Evolutionary conservation across 2,888 invertebrate species (phyloP), one percentile per base, ranked within the genome.

Genomic region (Sinohyriopsis cumingii): DNA sequence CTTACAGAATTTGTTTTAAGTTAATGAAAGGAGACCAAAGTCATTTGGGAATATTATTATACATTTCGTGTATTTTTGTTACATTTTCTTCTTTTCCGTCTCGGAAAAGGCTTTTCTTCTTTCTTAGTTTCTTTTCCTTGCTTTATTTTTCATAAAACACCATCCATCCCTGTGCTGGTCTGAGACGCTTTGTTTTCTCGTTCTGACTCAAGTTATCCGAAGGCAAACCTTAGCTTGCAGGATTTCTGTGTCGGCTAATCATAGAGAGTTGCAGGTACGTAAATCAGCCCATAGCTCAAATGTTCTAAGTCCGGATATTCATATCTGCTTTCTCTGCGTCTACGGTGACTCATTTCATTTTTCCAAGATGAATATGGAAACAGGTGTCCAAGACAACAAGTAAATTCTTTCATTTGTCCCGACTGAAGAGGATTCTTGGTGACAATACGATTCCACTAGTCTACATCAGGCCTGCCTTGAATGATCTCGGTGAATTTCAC

Each of bases 161-260:
- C 60, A 60, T 60, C 60, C 60, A 60, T 20, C 60, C 60, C 25
- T 60, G 22, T 19, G 60, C 60, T 19, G 60, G 60, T 6, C 19
- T 9, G 20, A 60, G 60, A 25, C 22, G 60, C 25, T 60, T 60
- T 22, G 60, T 60, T 20, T 60, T 28, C 18, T 3, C 12, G 25
- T 60, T 24, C 20, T 22, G 19, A 24, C 9, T 28, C 24, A n/a
- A 56, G 57, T 4, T n/a, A 56, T 6, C 57, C 57, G 5, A 22
- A 20, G 6, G n/a, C 5, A 20, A 56, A 28, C n/a, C 22, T 22
- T 28, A 60, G 60, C 60, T 60, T 28, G 6, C 4, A 22, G 22
- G 22, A 25, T 28, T 60, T 28, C 25, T 28, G 24, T 22, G 60
- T 60, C 4, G 19, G 22, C 22, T 9, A 24, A 24, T 60, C 25